Evolutionary conservation across 1,140 invertebrate genomes (phyloP).

Genomic region (Chrysoperla carnea): DNA sequence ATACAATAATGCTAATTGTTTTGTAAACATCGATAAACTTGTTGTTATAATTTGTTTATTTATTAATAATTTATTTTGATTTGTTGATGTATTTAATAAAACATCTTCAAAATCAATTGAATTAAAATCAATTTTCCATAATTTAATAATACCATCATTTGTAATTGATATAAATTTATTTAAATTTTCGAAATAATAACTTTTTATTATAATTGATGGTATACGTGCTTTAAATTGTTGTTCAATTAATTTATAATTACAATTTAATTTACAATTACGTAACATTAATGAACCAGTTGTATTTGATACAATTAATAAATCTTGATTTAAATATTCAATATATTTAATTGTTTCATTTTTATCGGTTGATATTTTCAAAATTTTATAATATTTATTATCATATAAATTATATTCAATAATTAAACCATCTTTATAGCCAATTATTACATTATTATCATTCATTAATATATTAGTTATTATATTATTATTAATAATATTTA

Average conservation of each 20-base stretch:
- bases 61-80: slow-evolving; percentile 1
- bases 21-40: not conserved
- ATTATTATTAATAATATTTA: no score
- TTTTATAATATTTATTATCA: not conserved
- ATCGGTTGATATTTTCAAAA: not conserved
- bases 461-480: no score
- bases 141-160: slow-evolving; percentile 4
- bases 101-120: not conserved
- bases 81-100: not conserved
- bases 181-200: slow-evolving; percentile 1
- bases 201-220: not conserved
- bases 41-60: slow-evolving; percentile 1
- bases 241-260: not conserved
- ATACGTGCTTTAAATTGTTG: not conserved
- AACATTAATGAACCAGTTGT: slow-evolving; percentile 3
- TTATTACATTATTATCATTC: no score
- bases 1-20: no score
- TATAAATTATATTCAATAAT: no score
- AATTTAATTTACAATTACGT: not conserved
- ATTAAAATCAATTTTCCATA: slow-evolving; percentile 2
- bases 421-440: no score
- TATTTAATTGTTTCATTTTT: slow-evolving; percentile 2
- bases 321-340: slow-evolving; percentile 5
- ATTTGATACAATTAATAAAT: slow-evolving; percentile 1
- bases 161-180: slow-evolving; percentile 3